phyloP scores from a whole-genome alignment of 2,113 vertebrate genomes.

The Taxidea taxus region DNA sequence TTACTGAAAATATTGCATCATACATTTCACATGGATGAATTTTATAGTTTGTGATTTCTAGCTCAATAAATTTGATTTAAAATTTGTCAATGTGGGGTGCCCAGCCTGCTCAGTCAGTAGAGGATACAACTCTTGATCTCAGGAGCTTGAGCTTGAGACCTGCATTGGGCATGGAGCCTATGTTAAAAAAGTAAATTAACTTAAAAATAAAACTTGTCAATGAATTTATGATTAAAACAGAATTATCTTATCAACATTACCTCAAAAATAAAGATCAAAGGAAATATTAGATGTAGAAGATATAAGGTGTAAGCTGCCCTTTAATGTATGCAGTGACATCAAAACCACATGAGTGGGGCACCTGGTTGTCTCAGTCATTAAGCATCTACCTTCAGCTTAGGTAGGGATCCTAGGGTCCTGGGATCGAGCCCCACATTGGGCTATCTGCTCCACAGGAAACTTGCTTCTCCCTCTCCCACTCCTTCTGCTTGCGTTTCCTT shows the following conservation, averaged over 20 bases:
- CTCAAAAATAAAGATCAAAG: background rate
- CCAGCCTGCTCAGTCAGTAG: fast-evolving
- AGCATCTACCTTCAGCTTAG: too few relatives aligned
- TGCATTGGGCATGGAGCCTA: background rate
- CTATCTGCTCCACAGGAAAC: too few relatives aligned
- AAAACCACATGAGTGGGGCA: background rate
- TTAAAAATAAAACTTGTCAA: background rate
- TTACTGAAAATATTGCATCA: background rate
- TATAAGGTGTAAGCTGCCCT: background rate
- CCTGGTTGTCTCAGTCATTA: too few relatives aligned
- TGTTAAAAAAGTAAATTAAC: background rate
- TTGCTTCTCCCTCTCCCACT: too few relatives aligned
- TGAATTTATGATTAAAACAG: background rate
- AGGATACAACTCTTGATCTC: background rate
- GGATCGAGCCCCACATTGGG: too few relatives aligned
- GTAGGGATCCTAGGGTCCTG: too few relatives aligned
- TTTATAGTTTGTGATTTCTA: background rate
- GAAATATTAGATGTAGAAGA: background rate
- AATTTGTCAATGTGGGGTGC: background rate
- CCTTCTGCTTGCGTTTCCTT: too few relatives aligned
- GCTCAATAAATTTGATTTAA: background rate
- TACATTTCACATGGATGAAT: background rate
- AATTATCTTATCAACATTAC: background rate
- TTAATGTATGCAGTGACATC: background rate
- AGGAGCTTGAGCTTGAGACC: background rate